A percentile compares a stretch with the other conserved stretches of the same genome.
Evolutionary conservation across 2,113 vertebrate species (phyloP).

Genomic region (Siphamia tubifer): DNA sequence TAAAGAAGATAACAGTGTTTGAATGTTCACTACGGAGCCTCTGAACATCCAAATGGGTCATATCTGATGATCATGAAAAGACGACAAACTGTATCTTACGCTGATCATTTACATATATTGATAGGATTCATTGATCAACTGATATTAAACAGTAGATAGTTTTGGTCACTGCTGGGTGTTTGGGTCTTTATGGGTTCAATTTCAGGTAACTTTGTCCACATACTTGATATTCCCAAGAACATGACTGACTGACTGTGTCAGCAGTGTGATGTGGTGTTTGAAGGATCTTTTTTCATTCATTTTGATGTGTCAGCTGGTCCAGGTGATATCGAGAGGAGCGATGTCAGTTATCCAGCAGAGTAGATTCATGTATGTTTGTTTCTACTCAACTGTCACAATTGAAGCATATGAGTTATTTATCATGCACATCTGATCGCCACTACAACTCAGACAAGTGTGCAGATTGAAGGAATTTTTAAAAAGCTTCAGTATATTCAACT

Average conservation of each 20-base stretch:
- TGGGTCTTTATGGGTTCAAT: too few relatives aligned
- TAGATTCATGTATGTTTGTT: slow-evolving; percentile 7
- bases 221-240: not conserved
- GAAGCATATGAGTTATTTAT: slow-evolving; percentile 11
- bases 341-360: not conserved
- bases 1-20: too few relatives aligned
- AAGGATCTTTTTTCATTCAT: not conserved
- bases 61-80: too few relatives aligned
- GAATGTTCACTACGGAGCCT: too few relatives aligned
- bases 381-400: not conserved
- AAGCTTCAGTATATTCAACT: not conserved
- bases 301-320: not conserved
- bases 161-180: too few relatives aligned
- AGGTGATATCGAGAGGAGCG: not conserved
- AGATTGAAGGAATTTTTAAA: not conserved
- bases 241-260: not conserved
- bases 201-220: not conserved
- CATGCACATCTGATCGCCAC: not conserved
- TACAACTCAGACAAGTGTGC: not conserved
- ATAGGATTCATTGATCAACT: too few relatives aligned
- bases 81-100: too few relatives aligned
- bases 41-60: too few relatives aligned
- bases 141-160: too few relatives aligned
- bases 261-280: not conserved
- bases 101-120: too few relatives aligned